phyloP scores from a whole-genome alignment of 2,113 vertebrate species.

The Miniopterus natalensis region DNA sequence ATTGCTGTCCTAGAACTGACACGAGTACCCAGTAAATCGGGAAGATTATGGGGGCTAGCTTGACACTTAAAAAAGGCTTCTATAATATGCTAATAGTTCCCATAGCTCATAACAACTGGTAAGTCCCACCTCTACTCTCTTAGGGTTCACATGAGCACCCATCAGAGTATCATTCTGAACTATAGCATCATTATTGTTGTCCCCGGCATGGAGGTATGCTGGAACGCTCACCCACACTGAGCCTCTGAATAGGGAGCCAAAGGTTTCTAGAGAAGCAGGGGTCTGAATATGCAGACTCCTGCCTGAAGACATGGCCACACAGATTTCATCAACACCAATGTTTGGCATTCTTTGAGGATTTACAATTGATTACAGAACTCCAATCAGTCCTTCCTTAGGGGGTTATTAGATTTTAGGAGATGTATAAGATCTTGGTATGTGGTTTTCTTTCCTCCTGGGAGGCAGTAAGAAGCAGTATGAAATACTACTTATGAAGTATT shows the following conservation, averaged over 20 bases:
- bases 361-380: slow-evolving; percentile 12
- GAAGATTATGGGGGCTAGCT: not conserved
- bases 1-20: not conserved
- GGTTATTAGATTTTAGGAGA: slow-evolving; percentile 53
- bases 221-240: not conserved
- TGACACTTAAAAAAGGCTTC: slow-evolving; percentile 24
- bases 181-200: not conserved
- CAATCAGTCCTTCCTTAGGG: not conserved
- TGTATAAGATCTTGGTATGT: slow-evolving; percentile 31
- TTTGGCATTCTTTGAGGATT: slow-evolving; percentile 61
- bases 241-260: not conserved
- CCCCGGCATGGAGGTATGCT: not conserved
- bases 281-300: not conserved
- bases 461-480: slow-evolving; percentile 33
- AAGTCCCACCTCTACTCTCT: not conserved
- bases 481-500: slow-evolving; percentile 11
- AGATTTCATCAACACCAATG: slow-evolving; percentile 10
- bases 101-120: not conserved
- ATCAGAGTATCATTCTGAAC: not conserved
- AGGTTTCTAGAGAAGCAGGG: not conserved
- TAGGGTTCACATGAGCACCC: not conserved
- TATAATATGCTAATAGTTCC: not conserved
- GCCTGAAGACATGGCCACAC: not conserved
- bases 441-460: slow-evolving; percentile 18
- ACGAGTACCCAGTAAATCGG: not conserved